Evolutionary conservation across 2,113 vertebrate genomes (phyloP).

Genomic region (Melanerpes aurifrons): DNA sequence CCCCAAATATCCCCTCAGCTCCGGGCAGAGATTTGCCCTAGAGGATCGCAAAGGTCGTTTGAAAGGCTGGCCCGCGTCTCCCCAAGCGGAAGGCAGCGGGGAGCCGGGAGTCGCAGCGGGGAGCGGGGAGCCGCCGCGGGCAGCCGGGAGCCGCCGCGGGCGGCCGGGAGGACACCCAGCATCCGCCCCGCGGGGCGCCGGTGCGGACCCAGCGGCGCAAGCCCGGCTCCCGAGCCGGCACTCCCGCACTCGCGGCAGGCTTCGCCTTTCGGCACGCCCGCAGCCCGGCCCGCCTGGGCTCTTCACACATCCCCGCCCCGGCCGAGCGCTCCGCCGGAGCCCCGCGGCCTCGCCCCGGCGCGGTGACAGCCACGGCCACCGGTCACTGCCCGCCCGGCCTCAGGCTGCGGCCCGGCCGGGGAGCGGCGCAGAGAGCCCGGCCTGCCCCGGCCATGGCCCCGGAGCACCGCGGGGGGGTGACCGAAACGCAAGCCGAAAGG

Average conservation of each 20-base stretch:
- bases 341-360: background rate
- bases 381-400: background rate
- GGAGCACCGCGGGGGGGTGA: no score
- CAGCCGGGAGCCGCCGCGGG: no score
- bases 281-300: background rate
- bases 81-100: fast-evolving
- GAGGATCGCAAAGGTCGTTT: background rate
- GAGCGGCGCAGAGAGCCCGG: background rate
- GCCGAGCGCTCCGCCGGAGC: background rate
- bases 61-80: background rate
- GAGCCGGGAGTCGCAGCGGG: no score
- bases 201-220: fast-evolving
- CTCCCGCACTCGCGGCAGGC: fast-evolving
- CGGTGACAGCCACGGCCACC: background rate
- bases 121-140: no score
- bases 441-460: background rate
- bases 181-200: background rate
- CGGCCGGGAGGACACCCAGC: no score
- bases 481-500: background rate
- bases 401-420: background rate
- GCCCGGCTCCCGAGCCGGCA: background rate
- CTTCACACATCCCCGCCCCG: background rate
- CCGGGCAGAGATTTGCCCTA: fast-evolving
- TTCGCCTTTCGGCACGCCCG: background rate
- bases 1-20: fast-evolving